Evolutionary conservation across 2,113 vertebrate genomes (phyloP).

Genomic region (Pterocles orientalis): DNA sequence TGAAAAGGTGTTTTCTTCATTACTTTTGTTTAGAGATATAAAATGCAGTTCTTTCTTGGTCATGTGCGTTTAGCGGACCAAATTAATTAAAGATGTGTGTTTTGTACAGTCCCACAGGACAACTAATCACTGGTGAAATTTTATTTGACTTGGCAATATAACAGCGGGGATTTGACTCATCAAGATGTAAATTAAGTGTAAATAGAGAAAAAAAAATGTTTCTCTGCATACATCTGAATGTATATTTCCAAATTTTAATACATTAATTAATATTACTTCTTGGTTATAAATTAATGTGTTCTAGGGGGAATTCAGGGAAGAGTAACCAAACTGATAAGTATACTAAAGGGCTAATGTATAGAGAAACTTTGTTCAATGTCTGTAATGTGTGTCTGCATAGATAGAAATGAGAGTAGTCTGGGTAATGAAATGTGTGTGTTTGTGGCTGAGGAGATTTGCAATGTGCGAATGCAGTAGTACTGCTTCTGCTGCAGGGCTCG

Average conservation of each 20-base stretch:
- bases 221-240: neutral
- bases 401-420: neutral
- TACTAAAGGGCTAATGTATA: neutral
- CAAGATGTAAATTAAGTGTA: conserved; percentile 38
- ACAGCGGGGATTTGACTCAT: conserved; percentile 39
- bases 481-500: neutral
- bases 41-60: neutral
- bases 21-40: neutral
- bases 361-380: neutral
- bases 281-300: neutral
- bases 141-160: conserved; percentile 23
- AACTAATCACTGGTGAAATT: neutral
- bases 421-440: neutral
- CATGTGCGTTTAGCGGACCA: neutral
- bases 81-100: neutral
- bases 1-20: neutral
- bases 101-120: neutral
- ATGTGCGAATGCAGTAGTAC: neutral
- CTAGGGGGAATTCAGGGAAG: neutral
- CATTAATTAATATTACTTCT: neutral
- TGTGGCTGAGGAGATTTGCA: neutral
- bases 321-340: neutral
- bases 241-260: neutral
- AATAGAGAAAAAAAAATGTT: neutral
- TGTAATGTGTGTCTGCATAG: neutral